Conservation (phyloP, 2,113 vertebrate genomes). For the Leptodactylus fuscus region DNA sequence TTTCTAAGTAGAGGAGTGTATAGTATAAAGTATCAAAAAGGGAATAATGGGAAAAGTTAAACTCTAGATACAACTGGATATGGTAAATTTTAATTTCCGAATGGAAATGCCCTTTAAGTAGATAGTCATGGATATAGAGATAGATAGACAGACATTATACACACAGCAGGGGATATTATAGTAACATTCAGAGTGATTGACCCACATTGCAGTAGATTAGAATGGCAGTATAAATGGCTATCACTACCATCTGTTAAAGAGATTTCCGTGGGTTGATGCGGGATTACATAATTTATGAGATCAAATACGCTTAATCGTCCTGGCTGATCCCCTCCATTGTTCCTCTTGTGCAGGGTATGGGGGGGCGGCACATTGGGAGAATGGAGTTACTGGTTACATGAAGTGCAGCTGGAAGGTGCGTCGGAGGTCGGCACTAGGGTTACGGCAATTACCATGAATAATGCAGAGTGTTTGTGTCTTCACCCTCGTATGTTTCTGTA, state of each 20-base stretch:
- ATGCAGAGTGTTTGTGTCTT: slow-evolving; percentile 24
- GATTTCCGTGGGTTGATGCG: slow-evolving; percentile 8
- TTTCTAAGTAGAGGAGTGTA: no score
- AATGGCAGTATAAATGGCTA: not conserved
- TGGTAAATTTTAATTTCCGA: no score
- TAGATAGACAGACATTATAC: no score
- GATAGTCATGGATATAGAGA: not conserved
- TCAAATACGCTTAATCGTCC: slow-evolving; percentile 42
- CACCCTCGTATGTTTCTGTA: not conserved
- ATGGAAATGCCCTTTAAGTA: not conserved
- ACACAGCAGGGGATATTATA: not conserved
- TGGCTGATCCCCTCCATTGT: slow-evolving; percentile 27
- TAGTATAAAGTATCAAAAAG: no score
- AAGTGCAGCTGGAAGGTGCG: not conserved
- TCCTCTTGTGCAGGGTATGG: not conserved
- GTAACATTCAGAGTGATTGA: not conserved
- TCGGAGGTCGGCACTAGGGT: slow-evolving; percentile 28
- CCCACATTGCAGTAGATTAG: slow-evolving; percentile 8
- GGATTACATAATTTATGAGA: slow-evolving; percentile 50
- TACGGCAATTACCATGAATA: slow-evolving; percentile 37
- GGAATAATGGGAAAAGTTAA: no score
- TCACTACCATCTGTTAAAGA: slow-evolving; percentile 1
- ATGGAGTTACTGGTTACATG: slow-evolving; percentile 30
- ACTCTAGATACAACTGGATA: no score
- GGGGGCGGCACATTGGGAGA: not conserved